Conservation (phyloP, 2,797 vertebrate species). For the Sebastes cheni region DNA sequence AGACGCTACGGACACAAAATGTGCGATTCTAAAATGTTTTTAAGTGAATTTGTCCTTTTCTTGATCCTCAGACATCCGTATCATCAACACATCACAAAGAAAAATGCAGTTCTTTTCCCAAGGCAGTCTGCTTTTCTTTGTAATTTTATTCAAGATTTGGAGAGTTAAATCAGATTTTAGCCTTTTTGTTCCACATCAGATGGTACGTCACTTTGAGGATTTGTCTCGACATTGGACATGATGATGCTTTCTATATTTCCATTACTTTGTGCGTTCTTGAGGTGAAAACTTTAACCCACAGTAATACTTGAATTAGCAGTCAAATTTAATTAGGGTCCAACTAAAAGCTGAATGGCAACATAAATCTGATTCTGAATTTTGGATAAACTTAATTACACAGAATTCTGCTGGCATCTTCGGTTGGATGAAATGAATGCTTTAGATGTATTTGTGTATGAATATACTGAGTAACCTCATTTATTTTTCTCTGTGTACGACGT, state of each 20-base stretch:
- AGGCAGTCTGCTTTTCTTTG: conserved; percentile 48
- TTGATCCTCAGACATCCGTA: conserved; percentile 44
- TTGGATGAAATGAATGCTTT: background rate
- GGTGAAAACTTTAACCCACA: conserved; percentile 5
- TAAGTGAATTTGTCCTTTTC: conserved; percentile 42
- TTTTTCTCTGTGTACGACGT: conserved; percentile 17
- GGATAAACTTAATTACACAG: background rate
- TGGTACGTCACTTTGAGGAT: conserved; percentile 25
- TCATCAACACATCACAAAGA: conserved; percentile 34
- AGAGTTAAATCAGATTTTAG: conserved; percentile 16
- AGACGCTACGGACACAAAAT: conserved; percentile 37
- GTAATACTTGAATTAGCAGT: conserved; percentile 16
- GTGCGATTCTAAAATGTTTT: conserved; percentile 44
- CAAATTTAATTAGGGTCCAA: background rate
- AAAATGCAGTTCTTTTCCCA: conserved; percentile 33
- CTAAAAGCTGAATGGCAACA: conserved; percentile 28
- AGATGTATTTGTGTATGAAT: background rate
- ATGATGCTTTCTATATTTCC: conserved; percentile 21
- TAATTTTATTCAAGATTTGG: conserved; percentile 32
- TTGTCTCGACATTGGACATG: conserved; percentile 9
- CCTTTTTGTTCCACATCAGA: conserved; percentile 23
- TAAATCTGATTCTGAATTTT: conserved; percentile 4
- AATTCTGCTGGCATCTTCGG: background rate
- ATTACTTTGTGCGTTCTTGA: conserved; percentile 17
- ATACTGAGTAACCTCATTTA: background rate